Conservation (phyloP, 2,888 invertebrate species). For the Drosophila buzzatii region DNA sequence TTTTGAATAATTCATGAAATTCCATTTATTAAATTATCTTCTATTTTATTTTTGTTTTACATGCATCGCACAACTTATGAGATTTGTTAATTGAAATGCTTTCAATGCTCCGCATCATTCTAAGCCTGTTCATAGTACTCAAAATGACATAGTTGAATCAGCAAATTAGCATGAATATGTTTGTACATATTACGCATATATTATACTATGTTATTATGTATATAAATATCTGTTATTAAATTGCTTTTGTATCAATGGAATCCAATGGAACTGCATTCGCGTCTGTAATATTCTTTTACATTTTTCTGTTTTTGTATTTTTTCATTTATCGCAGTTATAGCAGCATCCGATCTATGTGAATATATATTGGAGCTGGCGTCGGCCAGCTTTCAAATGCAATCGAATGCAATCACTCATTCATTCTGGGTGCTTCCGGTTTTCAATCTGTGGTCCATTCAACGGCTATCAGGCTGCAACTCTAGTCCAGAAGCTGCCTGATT, state of each 20-base stretch:
- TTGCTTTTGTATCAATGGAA: background rate
- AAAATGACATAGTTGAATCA: conserved; percentile 1
- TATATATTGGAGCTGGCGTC: conserved; percentile 32
- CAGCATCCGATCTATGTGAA: conserved; percentile 19
- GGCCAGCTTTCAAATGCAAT: conserved; percentile 64
- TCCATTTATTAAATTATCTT: background rate
- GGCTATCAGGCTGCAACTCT: conserved; percentile 29
- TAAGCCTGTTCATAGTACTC: background rate
- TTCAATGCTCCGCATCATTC: background rate
- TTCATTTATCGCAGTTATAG: conserved; percentile 1
- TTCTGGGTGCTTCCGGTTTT: conserved; percentile 37
- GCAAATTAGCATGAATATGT: conserved; percentile 1
- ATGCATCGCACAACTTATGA: background rate
- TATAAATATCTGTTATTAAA: background rate
- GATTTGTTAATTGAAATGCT: conserved; percentile 9
- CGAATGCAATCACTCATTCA: conserved; percentile 66
- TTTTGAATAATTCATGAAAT: background rate
- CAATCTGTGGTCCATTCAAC: conserved; percentile 18
- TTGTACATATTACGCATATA: background rate
- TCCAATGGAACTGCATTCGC: background rate
- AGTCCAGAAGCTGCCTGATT: conserved; percentile 6
- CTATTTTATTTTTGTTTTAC: background rate
- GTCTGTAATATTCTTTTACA: background rate
- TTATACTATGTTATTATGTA: background rate
- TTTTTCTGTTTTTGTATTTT: background rate